Evolutionary conservation across 1,140 invertebrate genomes (phyloP).

Genomic region (Diabrotica undecimpunctata): DNA sequence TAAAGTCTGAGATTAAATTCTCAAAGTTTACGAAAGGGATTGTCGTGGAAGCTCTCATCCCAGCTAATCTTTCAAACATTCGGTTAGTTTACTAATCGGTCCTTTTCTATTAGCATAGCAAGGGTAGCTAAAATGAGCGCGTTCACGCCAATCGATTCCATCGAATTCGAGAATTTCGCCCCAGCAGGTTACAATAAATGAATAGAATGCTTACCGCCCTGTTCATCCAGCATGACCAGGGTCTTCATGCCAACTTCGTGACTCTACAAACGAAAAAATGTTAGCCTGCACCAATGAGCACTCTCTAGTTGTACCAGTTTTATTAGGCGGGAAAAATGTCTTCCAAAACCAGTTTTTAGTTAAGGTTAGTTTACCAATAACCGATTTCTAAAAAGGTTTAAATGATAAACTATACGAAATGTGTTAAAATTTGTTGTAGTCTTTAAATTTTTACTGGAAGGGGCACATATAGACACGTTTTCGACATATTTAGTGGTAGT

Average conservation of each 20-base stretch:
- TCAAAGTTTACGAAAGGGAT: background rate
- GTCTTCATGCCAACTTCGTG: constrained; percentile 91
- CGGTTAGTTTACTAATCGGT: too few species aligned
- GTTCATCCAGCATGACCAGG: constrained; percentile 91
- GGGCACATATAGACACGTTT: too few species aligned
- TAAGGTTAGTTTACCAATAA: constrained; percentile 3
- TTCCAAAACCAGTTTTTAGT: background rate
- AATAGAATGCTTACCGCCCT: constrained; percentile 82
- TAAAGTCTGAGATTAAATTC: background rate
- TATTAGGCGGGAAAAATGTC: constrained; percentile 1
- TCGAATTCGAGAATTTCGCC: background rate
- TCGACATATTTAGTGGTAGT: too few species aligned
- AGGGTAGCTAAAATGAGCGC: too few species aligned
- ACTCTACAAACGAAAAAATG: constrained; percentile 70
- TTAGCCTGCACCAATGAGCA: constrained; percentile 22
- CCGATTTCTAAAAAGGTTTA: background rate
- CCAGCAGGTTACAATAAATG: background rate
- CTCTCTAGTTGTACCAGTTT: background rate
- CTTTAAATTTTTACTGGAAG: background rate
- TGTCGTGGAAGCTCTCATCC: too few species aligned
- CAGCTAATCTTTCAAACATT: too few species aligned
- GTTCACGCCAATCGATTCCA: background rate
- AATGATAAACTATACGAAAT: background rate
- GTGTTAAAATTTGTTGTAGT: constrained; percentile 4
- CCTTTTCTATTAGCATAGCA: too few species aligned